Percentiles rank a stretch among this genome's conserved stretches.
phyloP scores from a whole-genome alignment of 2,888 invertebrate species.

The Peribatodes rhomboidaria region DNA sequence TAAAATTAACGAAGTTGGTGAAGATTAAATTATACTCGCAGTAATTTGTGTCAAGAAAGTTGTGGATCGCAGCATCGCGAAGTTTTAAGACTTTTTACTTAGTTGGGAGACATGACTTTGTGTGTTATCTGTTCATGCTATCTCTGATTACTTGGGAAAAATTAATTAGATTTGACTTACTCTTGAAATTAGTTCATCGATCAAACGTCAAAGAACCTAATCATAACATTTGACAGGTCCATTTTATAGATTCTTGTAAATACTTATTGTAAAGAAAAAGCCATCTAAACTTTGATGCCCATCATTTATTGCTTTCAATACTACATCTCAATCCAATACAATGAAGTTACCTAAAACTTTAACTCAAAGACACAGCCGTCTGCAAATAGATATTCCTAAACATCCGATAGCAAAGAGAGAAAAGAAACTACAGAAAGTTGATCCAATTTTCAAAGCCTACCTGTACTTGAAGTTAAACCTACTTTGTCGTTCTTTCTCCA shows the following conservation, averaged over 20 bases:
- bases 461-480: slow-evolving; percentile 45
- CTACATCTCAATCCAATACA: neutral
- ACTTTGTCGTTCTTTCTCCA: slow-evolving; percentile 40
- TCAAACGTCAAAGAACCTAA: neutral
- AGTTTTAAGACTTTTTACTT: slow-evolving; percentile 41
- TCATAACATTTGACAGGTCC: neutral
- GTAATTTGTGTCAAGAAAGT: slow-evolving; percentile 80
- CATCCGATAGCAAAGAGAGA: slow-evolving; percentile 20
- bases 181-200: neutral
- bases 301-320: too few relatives aligned
- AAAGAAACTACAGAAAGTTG: slow-evolving; percentile 38
- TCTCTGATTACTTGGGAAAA: slow-evolving; percentile 21
- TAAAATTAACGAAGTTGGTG: slow-evolving; percentile 81
- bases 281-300: too few relatives aligned
- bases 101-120: slow-evolving; percentile 32
- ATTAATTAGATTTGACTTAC: slow-evolving; percentile 10
- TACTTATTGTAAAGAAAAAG: too few relatives aligned
- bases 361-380: slow-evolving; percentile 11
- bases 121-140: slow-evolving; percentile 11
- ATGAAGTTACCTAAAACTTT: slow-evolving; percentile 6
- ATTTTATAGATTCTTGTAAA: too few relatives aligned
- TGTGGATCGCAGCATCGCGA: slow-evolving; percentile 58
- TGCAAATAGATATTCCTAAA: slow-evolving; percentile 22
- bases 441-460: slow-evolving; percentile 41
- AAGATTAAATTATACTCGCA: slow-evolving; percentile 79